Conservation (phyloP, 2,113 vertebrate species). For the Pyxicephalus adspersus region DNA sequence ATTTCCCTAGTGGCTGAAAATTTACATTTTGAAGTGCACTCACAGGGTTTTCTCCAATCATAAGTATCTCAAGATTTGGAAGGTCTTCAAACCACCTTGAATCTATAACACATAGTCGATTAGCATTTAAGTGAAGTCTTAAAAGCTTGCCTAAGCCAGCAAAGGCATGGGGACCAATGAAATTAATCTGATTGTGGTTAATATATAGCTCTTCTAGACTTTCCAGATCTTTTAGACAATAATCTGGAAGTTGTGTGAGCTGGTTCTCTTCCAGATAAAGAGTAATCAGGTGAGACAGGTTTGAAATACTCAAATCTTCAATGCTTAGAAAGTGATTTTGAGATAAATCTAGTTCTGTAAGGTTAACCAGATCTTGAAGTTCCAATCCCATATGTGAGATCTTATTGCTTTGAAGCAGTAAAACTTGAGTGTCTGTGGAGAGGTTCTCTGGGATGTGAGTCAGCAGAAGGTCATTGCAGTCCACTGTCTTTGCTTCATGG, state of each 20-base stretch:
- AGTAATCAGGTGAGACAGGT: conserved; percentile 74
- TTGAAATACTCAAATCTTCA: conserved; percentile 69
- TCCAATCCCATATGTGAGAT: conserved; percentile 72
- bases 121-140: conserved; percentile 81
- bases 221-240: conserved; percentile 72
- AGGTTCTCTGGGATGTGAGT: conserved; percentile 70
- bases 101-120: conserved; percentile 74
- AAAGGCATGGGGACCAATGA: conserved; percentile 76
- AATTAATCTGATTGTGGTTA: conserved; percentile 80
- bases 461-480: conserved; percentile 80
- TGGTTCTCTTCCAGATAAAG: conserved; percentile 82
- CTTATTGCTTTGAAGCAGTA: conserved; percentile 83
- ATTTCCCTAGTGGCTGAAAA: conserved; percentile 74
- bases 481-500: conserved; percentile 78
- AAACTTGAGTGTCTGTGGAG: conserved; percentile 75
- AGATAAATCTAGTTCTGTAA: conserved; percentile 81
- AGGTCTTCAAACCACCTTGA: conserved; percentile 80
- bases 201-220: conserved; percentile 82
- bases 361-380: conserved; percentile 74
- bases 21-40: conserved; percentile 75
- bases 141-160: conserved; percentile 71
- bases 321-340: conserved; percentile 80
- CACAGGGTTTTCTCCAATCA: conserved; percentile 83
- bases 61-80: conserved; percentile 81
- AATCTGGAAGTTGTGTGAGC: conserved; percentile 75